Percentiles rank a stretch among this genome's conserved stretches.
Conservation (phyloP, 2,888 invertebrate species). For the Amphipyra tragopoginis region DNA sequence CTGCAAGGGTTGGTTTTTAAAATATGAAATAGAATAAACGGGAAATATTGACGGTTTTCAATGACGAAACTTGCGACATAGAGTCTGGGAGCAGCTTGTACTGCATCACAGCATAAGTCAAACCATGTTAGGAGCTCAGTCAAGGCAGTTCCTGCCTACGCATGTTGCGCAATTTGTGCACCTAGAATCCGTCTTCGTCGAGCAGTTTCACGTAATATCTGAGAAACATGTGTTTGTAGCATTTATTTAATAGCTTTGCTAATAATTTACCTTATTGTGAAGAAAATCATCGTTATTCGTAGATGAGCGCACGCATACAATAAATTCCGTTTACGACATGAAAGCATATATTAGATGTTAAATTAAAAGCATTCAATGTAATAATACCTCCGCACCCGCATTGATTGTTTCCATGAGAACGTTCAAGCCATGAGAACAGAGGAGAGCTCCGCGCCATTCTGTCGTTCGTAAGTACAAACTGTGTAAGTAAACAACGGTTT, state of each 20-base stretch:
- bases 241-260: background rate
- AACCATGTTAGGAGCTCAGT: conserved; percentile 67
- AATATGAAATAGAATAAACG: too few relatives aligned
- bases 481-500: conserved; percentile 60
- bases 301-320: conserved; percentile 33
- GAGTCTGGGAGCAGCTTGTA: conserved; percentile 63
- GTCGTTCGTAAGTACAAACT: conserved; percentile 52
- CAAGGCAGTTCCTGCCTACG: conserved; percentile 70
- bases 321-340: conserved; percentile 47
- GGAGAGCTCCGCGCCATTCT: conserved; percentile 74
- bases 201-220: conserved; percentile 15
- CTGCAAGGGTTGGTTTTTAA: too few relatives aligned
- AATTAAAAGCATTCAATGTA: conserved; percentile 73
- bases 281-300: conserved; percentile 8
- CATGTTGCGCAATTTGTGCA: conserved; percentile 62
- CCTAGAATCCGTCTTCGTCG: conserved; percentile 34
- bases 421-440: conserved; percentile 79
- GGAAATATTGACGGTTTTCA: too few relatives aligned
- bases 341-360: conserved; percentile 68
- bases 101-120: conserved; percentile 52
- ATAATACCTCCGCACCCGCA: conserved; percentile 76
- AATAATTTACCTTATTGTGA: conserved; percentile 1
- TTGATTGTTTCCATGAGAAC: conserved; percentile 85
- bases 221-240: conserved; percentile 1
- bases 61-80: conserved; percentile 61